Conservation (phyloP, 2,113 vertebrate genomes). For the Maccullochella peelii region DNA sequence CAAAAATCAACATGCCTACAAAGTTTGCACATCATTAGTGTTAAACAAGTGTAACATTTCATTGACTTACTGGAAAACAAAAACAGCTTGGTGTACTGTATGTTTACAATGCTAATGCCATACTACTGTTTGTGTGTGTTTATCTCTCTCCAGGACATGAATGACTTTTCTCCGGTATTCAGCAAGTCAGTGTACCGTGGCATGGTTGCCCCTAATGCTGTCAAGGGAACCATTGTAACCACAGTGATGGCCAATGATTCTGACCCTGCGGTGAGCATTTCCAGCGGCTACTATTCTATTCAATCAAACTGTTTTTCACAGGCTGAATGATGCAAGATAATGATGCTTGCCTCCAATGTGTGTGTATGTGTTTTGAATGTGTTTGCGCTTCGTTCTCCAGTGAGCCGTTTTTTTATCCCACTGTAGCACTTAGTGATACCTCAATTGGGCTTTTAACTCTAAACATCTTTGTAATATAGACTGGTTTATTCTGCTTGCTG, state of each 20-base stretch:
- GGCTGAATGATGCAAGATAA: constrained; percentile 39
- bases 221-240: constrained; percentile 93
- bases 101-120: constrained; percentile 2
- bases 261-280: constrained; percentile 91
- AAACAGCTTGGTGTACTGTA: background rate
- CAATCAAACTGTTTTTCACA: constrained; percentile 46
- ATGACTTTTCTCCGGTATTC: constrained; percentile 95
- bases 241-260: constrained; percentile 91
- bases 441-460: constrained; percentile 33
- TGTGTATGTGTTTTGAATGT: background rate
- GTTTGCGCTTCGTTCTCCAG: constrained; percentile 4
- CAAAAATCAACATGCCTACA: background rate
- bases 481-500: constrained; percentile 18
- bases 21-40: background rate
- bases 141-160: constrained; percentile 92
- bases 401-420: background rate
- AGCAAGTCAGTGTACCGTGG: constrained; percentile 91
- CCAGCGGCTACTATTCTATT: constrained; percentile 55
- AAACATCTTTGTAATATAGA: constrained; percentile 17
- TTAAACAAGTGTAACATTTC: background rate
- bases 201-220: constrained; percentile 95
- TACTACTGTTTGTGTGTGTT: constrained; percentile 33
- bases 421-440: background rate
- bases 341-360: background rate
- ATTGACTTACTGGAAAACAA: background rate